Evolutionary conservation across 2,888 invertebrate species (phyloP).

Genomic region (Conomelus anceps): DNA sequence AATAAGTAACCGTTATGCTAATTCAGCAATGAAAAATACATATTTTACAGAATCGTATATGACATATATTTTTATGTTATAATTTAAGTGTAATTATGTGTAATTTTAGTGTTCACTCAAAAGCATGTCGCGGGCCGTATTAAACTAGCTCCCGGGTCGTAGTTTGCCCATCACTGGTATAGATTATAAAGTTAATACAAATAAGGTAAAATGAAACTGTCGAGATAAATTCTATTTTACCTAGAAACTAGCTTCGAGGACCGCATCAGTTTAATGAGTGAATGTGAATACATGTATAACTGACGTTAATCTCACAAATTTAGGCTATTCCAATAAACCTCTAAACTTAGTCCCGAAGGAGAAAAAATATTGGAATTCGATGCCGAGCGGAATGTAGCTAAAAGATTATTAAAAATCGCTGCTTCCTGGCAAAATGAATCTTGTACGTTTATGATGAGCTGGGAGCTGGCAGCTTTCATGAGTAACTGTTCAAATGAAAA

Average conservation of each 20-base stretch:
- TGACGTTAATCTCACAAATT: background rate
- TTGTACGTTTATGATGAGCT: background rate
- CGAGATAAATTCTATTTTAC: background rate
- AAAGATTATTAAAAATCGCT: background rate
- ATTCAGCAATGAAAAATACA: too few species aligned
- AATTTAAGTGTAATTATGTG: too few species aligned
- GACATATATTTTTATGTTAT: too few species aligned
- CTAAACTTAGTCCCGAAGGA: background rate
- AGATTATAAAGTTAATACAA: too few species aligned
- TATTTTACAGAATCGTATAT: too few species aligned
- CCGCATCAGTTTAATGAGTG: background rate
- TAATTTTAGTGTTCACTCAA: too few species aligned
- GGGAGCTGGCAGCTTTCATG: background rate
- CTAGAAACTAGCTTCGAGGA: background rate
- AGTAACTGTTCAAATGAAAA: background rate
- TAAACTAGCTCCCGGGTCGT: too few species aligned
- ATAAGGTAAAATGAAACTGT: background rate
- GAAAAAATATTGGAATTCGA: background rate
- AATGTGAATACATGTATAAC: too few species aligned
- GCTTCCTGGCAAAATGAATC: background rate
- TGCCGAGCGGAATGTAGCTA: background rate
- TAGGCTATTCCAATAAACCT: background rate
- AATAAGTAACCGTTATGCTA: too few species aligned
- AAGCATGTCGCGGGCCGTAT: too few species aligned
- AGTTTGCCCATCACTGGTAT: too few species aligned